Percentiles rank a stretch among this genome's conserved stretches.
Evolutionary conservation across 2,113 vertebrate species (phyloP).

Genomic region (Thunnus maccoyii): DNA sequence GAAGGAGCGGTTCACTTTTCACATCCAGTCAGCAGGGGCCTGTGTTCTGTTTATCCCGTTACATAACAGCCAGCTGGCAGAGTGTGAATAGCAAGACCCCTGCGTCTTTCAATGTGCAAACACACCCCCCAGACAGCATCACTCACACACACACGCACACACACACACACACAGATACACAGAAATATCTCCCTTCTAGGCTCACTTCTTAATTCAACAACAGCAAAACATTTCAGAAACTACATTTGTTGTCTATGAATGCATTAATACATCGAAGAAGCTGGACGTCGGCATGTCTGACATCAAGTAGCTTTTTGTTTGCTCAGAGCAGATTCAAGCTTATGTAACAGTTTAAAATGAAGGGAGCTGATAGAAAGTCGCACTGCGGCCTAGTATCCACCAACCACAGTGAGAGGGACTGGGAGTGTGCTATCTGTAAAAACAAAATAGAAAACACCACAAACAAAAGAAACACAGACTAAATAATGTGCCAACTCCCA

Average conservation of each 20-base stretch:
- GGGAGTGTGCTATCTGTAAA: too few species aligned
- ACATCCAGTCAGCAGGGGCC: constrained; percentile 31
- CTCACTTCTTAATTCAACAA: neutral
- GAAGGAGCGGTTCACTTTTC: constrained; percentile 28
- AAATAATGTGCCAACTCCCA: too few species aligned
- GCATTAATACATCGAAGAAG: neutral
- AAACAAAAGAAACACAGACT: too few species aligned
- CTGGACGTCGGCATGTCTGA: neutral
- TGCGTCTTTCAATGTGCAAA: constrained; percentile 48
- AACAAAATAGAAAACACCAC: too few species aligned
- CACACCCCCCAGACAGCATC: neutral
- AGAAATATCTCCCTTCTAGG: neutral
- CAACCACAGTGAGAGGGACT: too few species aligned
- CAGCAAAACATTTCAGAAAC: neutral
- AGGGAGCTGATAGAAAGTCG: too few species aligned
- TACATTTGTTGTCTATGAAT: neutral
- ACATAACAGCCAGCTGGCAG: constrained; percentile 73
- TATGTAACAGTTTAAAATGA: neutral
- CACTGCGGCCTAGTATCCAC: too few species aligned
- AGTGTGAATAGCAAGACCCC: constrained; percentile 59
- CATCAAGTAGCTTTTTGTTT: neutral
- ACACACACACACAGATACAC: constrained; percentile 4
- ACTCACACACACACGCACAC: constrained; percentile 17
- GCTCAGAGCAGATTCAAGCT: neutral
- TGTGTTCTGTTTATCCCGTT: constrained; percentile 68